These are phyloP conservation scores for Drosophila saltans DNA, from an alignment of 1,140 invertebrate genomes.

Conservation along the genomic window DNA sequence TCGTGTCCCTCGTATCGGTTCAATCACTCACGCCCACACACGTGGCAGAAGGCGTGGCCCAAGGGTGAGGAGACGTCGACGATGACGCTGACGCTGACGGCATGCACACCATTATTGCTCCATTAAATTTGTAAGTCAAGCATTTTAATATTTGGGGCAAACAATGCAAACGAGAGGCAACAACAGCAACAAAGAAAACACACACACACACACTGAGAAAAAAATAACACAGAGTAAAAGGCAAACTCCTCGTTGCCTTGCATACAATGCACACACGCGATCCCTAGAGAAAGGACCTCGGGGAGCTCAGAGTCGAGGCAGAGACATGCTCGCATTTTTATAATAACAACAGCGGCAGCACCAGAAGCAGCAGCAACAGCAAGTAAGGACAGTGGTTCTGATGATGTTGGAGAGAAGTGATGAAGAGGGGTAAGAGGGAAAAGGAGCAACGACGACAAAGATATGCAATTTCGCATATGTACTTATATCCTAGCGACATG, in stretches of 20 bases:
- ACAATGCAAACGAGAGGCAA: conserved; percentile 79
- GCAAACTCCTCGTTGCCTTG: conserved; percentile 44
- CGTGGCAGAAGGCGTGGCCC: conserved; percentile 7
- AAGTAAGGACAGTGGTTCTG: conserved; percentile 2
- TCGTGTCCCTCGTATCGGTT: conserved; percentile 34
- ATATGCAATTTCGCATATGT: conserved; percentile 82
- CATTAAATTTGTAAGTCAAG: conserved; percentile 82
- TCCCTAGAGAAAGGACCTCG: conserved; percentile 46
- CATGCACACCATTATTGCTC: conserved; percentile 78
- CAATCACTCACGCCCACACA: conserved; percentile 24
- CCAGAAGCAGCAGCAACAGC: conserved; percentile 10
- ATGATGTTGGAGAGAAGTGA: neutral
- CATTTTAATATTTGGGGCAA: conserved; percentile 82
- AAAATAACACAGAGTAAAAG: conserved; percentile 31
- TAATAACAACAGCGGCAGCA: conserved; percentile 48
- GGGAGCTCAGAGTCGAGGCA: conserved; percentile 18
- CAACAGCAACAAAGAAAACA: conserved; percentile 40
- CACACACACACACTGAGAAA: conserved; percentile 1
- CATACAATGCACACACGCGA: conserved; percentile 46
- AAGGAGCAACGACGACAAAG: conserved; percentile 69
- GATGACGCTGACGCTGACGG: conserved; percentile 36
- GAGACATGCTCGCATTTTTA: conserved; percentile 56
- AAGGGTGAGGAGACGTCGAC: neutral
- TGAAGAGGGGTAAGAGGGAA: conserved; percentile 10
- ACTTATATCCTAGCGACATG: conserved; percentile 81